Conservation (phyloP, 2,797 vertebrate genomes). For the Staurois parvus region DNA sequence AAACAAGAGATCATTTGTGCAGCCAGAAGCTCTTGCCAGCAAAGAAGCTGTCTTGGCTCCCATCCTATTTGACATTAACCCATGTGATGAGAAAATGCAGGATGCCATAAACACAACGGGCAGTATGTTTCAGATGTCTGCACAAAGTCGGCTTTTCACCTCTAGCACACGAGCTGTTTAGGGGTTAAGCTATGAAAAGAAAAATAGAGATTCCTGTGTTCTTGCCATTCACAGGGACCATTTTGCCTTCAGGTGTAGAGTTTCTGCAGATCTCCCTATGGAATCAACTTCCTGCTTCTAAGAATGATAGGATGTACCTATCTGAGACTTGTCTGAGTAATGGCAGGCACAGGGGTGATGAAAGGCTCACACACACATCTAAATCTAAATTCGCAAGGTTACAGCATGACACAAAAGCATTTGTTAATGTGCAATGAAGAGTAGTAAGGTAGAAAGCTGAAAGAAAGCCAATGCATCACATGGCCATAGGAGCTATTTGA, state of each 20-base stretch:
- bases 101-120: not conserved
- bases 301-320: slow-evolving; percentile 41
- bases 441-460: not conserved
- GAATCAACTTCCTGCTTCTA: slow-evolving; percentile 42
- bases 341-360: not conserved
- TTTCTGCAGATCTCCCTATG: slow-evolving; percentile 42
- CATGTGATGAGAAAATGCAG: slow-evolving; percentile 8
- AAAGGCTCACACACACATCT: not conserved
- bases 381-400: not conserved
- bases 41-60: slow-evolving; percentile 40
- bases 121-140: not conserved
- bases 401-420: not conserved
- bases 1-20: slow-evolving; percentile 57
- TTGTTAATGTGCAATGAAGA: slow-evolving; percentile 13
- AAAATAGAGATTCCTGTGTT: slow-evolving; percentile 27
- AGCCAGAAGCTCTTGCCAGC: slow-evolving; percentile 42
- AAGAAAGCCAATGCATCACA: not conserved
- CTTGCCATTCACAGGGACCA: slow-evolving; percentile 34
- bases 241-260: slow-evolving; percentile 36
- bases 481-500: not conserved
- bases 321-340: slow-evolving; percentile 2
- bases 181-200: slow-evolving; percentile 14
- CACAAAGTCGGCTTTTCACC: slow-evolving; percentile 1
- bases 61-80: slow-evolving; percentile 51
- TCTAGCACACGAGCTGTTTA: not conserved